Percentiles rank a stretch among this genome's conserved stretches.
These are phyloP conservation scores for Asarcornis scutulata DNA, from an alignment of 2,113 vertebrate species.

Conservation along the genomic window DNA sequence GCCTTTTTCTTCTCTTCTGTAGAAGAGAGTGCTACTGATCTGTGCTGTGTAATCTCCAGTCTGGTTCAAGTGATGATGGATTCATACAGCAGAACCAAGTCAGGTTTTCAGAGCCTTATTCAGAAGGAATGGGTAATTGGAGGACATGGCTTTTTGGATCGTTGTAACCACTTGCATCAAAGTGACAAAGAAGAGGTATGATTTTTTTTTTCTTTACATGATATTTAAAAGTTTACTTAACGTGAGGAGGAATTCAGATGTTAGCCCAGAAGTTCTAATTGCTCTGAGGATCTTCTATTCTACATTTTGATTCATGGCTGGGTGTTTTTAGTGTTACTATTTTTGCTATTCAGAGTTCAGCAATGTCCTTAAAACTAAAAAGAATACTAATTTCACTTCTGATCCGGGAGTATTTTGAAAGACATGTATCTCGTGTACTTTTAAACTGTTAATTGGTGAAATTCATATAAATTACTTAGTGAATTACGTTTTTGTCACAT, in stretches of 20 bases:
- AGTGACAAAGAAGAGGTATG: slow-evolving; percentile 86
- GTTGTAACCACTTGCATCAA: slow-evolving; percentile 86
- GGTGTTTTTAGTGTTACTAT: not conserved
- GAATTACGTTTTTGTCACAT: not conserved
- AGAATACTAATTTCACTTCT: not conserved
- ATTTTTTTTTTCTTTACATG: not conserved
- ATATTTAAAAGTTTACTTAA: not conserved
- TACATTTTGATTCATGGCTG: not conserved
- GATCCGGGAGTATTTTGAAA: not conserved
- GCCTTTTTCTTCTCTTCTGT: slow-evolving; percentile 8
- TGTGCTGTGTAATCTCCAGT: slow-evolving; percentile 86
- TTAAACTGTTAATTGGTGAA: not conserved
- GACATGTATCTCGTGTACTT: rapidly evolving
- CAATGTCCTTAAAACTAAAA: not conserved
- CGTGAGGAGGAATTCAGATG: not conserved
- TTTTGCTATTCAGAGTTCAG: not conserved
- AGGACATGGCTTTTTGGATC: slow-evolving; percentile 85
- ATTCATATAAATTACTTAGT: not conserved
- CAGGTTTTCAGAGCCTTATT: slow-evolving; percentile 88
- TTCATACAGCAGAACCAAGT: slow-evolving; percentile 82
- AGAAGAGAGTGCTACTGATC: slow-evolving; percentile 87
- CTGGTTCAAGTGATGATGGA: slow-evolving; percentile 92
- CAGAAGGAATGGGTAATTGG: slow-evolving; percentile 90
- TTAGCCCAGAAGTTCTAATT: not conserved
- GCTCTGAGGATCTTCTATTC: not conserved